Conservation (phyloP, 2,888 invertebrate genomes). For the Harpagoxenus sublaevis region DNA sequence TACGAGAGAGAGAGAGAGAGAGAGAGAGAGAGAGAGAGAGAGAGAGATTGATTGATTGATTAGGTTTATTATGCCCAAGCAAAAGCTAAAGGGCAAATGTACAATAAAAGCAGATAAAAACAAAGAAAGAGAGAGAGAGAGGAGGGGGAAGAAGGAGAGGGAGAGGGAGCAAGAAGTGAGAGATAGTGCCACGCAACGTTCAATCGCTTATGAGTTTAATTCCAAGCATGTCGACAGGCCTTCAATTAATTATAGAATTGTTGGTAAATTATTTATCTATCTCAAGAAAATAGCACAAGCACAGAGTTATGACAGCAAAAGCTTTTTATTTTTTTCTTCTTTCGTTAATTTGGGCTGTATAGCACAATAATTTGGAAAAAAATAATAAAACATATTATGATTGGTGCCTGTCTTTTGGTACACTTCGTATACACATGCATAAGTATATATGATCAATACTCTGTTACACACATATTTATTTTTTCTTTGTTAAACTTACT, state of each 20-base stretch:
- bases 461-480: not conserved
- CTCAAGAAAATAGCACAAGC: not conserved
- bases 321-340: not conserved
- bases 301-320: not conserved
- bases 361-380: not conserved
- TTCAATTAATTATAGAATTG: not conserved
- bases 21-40: too few relatives aligned
- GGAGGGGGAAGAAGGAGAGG: too few relatives aligned
- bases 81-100: too few relatives aligned
- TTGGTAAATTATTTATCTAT: not conserved
- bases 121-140: too few relatives aligned
- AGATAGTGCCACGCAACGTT: not conserved
- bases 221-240: not conserved
- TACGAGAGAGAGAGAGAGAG: too few relatives aligned
- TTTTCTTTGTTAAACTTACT: not conserved
- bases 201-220: not conserved
- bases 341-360: not conserved
- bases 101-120: too few relatives aligned
- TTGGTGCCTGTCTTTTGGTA: too few relatives aligned
- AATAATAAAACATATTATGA: not conserved
- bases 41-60: too few relatives aligned
- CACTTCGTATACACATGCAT: too few relatives aligned
- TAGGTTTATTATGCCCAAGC: too few relatives aligned
- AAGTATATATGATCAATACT: too few relatives aligned
- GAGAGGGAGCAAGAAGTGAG: too few relatives aligned